Evolutionary conservation across 2,888 invertebrate species (phyloP).

Genomic region (Sturmia bella): DNA sequence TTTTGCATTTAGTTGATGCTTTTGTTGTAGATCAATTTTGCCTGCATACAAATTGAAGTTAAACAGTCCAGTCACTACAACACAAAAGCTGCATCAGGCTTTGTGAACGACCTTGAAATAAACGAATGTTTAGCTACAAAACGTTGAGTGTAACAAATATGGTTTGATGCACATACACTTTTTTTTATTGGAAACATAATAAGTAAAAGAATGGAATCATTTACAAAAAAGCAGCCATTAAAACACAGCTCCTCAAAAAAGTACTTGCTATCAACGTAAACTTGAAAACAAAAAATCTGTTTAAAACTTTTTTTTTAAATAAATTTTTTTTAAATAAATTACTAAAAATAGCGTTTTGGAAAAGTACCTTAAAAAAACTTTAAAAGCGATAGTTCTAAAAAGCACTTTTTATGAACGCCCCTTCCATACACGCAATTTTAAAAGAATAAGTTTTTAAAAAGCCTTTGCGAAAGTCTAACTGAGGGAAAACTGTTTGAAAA

Average conservation of each 20-base stretch:
- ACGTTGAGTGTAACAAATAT: slow-evolving; percentile 30
- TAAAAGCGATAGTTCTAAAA: background rate
- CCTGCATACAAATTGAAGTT: slow-evolving; percentile 66
- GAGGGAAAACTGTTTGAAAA: no score
- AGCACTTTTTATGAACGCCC: background rate
- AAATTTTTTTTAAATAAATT: no score
- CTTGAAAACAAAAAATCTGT: no score
- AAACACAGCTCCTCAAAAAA: no score
- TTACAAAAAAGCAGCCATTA: no score
- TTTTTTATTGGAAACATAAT: background rate
- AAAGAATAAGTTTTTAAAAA: no score
- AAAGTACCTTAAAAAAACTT: background rate
- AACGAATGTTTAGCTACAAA: slow-evolving; percentile 62
- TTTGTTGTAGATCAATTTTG: slow-evolving; percentile 25
- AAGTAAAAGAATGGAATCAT: background rate
- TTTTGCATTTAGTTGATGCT: slow-evolving; percentile 15
- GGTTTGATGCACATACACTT: slow-evolving; percentile 43
- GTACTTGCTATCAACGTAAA: no score
- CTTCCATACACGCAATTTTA: no score
- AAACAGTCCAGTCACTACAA: slow-evolving; percentile 60
- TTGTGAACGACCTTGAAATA: slow-evolving; percentile 66
- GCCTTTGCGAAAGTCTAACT: no score
- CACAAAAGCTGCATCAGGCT: slow-evolving; percentile 53
- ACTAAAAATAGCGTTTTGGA: no score
- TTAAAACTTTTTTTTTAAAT: no score